Percentiles rank a stretch among this genome's conserved stretches.
Evolutionary conservation across 2,797 vertebrate species (phyloP).

Genomic region (Cuculus canorus): DNA sequence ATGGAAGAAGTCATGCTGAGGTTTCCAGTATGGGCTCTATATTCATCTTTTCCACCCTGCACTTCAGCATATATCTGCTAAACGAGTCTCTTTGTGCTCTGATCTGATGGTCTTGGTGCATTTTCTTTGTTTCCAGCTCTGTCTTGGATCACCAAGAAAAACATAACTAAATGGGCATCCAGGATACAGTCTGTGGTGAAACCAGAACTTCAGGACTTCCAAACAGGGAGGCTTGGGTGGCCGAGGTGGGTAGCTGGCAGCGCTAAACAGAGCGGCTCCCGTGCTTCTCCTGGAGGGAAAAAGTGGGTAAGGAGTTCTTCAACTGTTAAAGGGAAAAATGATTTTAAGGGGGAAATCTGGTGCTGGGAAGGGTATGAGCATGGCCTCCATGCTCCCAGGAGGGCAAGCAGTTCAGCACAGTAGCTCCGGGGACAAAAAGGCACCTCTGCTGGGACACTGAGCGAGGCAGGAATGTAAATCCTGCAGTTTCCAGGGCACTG

Average conservation of each 20-base stretch:
- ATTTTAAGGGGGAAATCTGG: neutral
- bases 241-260: neutral
- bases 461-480: neutral
- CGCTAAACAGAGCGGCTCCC: fast-evolving
- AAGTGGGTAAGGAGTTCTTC: neutral
- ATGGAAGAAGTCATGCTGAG: neutral
- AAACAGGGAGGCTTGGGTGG: fast-evolving
- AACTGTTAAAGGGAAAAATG: neutral
- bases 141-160: neutral
- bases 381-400: neutral
- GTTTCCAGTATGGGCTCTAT: neutral
- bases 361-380: neutral
- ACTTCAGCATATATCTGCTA: neutral
- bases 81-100: neutral
- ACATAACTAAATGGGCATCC: fast-evolving
- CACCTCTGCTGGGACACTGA: neutral
- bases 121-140: neutral
- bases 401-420: neutral
- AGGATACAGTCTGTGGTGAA: fast-evolving
- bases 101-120: too few relatives aligned
- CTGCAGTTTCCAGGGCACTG: neutral
- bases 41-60: neutral
- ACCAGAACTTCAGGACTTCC: fast-evolving
- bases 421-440: fast-evolving
- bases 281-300: neutral